Evolutionary conservation across 2,797 vertebrate genomes (phyloP), one percentile per base, ranked within the genome.

Genomic region (Yasuhikotakia modesta): DNA sequence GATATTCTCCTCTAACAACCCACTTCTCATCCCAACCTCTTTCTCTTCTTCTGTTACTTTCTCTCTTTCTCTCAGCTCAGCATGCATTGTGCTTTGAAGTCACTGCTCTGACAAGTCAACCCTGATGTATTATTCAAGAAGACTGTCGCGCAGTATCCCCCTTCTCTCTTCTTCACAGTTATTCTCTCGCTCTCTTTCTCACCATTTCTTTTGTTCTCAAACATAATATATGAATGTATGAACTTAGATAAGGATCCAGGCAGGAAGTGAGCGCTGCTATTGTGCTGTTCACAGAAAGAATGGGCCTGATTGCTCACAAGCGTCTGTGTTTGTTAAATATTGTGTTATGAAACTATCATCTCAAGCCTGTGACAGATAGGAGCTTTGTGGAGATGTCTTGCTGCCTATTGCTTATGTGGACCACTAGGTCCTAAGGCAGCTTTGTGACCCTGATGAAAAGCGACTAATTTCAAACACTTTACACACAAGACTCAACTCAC

Each of bases 71-170:
- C 84, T 73, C 76, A 81, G 85, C 87, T 89, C 90, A 88, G 88
- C 72, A 0, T 77, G 89, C 83, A 84, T 74, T 86, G 85, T 88
- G 85, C 85, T 91, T 92, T 91, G 91, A 87, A 90, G 86, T 91
- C 83, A 58, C 27, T 52, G 12, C 84, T 91, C 87, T 21, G 78
- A 88, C 85, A 84, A 61, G 77, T 89, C 87, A 89, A 91, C 57
- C 81, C 85, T 93, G 91, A 93, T 94, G 92, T 93, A 93, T 94
- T 92, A 94, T 94, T 92, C 90, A 94, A 87, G 55, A 89, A 87
- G 83, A 79, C 88, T 67, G 80, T 90, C 68, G 70, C 85, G 85
- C 88, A 88, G 84, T 85, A 85, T 79, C 78, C 60, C 85, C 71
- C 61, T 77, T 77, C 57, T 77, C 66, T 77, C 45, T 77, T 77